Base-by-base conservation (phyloP, 2,113 vertebrate genomes). In the Ammodytes marinus region DNA sequence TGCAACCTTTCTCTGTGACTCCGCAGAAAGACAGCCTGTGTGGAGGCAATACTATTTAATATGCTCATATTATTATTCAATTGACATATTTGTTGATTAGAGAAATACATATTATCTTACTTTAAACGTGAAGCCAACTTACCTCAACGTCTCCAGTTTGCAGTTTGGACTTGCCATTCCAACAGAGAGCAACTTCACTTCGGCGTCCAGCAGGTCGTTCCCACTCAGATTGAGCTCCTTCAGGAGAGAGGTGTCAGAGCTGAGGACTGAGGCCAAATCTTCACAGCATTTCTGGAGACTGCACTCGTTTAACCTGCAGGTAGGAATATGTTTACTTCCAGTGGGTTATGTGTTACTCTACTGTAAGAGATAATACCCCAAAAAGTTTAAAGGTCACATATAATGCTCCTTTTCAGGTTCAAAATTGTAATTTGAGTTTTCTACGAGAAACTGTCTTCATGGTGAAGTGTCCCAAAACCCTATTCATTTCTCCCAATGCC, bases 151-250 rank as follows among this genome's bases (percentile, higher is more conserved):
- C 35, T 80, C 77, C 55, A 86, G 55, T 57, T 14, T 57, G 39
- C 85, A 86, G 39, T 46, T 2, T 2, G 14, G 40, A 52, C 42
- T 80, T 13, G 50, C 60, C 15, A 87, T 27, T 42, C 81, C 85
- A 17, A 6, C 42, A 50, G 68, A 74, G 4, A 87, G 81, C 3
- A 45, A 19, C 39, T 65, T 57, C 7, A 87, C 37, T 43, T 73
- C 77, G 1, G 43, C 9, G 14, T 87, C 85, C 67, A 76, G 76
- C 37, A 87, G 73, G 63, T 77, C 71, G 0, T 84, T 87, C 35
- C 53, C 52, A 49, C 73, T 84, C 71, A 87, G 52, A 52, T 87
- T 63, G 1, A 87, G 57, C 40, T 77, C 73, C 55, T 37, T 77
- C 46, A 84, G 35, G 8, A 59, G 27, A 37, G 77, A 77, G 13